Conservation (phyloP, 2,113 vertebrate genomes). For the Bucco capensis region DNA sequence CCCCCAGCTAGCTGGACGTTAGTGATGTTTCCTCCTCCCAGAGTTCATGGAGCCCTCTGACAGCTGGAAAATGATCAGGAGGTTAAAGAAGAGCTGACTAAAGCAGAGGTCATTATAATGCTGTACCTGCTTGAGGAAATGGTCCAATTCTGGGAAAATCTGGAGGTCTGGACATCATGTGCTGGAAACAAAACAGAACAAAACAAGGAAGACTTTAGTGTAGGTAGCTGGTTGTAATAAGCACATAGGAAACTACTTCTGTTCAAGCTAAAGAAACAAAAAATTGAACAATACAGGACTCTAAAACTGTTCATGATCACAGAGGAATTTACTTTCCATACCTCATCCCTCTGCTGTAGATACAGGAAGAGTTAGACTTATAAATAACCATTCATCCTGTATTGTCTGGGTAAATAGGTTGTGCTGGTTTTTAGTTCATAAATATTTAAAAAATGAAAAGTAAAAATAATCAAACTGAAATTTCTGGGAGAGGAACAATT, state of each 20-base stretch:
- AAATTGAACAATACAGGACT: background rate
- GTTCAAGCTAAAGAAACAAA: background rate
- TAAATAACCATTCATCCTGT: background rate
- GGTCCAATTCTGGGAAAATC: background rate
- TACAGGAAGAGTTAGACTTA: background rate
- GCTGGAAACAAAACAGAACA: background rate
- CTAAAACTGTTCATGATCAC: background rate
- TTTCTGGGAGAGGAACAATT: background rate
- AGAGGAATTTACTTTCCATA: background rate
- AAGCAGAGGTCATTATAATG: background rate
- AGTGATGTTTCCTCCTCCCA: background rate
- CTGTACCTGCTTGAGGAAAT: background rate
- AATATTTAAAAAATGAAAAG: background rate
- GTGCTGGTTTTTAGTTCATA: background rate
- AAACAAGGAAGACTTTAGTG: background rate
- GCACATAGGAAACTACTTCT: background rate
- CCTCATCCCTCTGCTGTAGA: background rate
- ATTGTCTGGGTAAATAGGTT: background rate
- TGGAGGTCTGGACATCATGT: background rate
- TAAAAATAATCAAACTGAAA: background rate
- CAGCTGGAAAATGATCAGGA: background rate
- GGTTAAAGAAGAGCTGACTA: background rate
- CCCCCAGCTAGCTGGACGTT: accelerated
- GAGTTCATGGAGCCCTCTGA: background rate
- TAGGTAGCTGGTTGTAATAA: background rate